Evolutionary conservation across 2,113 vertebrate genomes (phyloP), one percentile per base, ranked within the genome.

Genomic region (Cricetomys ansorgei): DNA sequence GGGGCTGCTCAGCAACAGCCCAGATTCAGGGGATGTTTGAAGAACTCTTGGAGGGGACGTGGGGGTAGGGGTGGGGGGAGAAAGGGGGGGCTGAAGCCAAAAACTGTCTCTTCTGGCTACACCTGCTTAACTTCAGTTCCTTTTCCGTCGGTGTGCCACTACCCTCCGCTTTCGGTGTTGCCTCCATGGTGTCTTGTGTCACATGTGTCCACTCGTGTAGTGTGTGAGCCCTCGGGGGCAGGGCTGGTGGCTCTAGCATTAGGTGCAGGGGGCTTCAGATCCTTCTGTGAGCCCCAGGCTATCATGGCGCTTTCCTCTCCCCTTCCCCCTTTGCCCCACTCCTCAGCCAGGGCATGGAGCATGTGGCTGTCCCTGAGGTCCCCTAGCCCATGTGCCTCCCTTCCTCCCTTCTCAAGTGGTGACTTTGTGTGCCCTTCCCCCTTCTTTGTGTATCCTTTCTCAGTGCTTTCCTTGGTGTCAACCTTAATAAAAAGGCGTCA

Each of bases 151-250:
- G 64, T 65, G 77, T 57, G 72, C 91, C 93, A 91, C 85, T 79
- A 85, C 95, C 84, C 34, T 0, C 92, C 88, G 96, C 97, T 92
- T 94, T 96, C 1, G 67, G 81, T 95, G 95, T 97, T 80, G 94
- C 95, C 89, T 97, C 94, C 97, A 97, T 97, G 59, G 92, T 43
- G 97, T 97, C 91, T 91, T 65, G 79, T 96, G 95, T 91, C 93
- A 8, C 10, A 72, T 97, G 96, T 91, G 97, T 91, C 75, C 27
- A 96, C 92, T 90, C 67, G 96, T 97, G 94, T 40, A 97, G 98
- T 88, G 95, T 98, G 98, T 98, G 98, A 98, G 97, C 98, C 98
- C 96, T 89, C 89, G 97, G 89, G 97, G 98, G 91, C 98, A 98
- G 98, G 97, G 85, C 96, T 97, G 95, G 64, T 92, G 95, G 96